Conservation (phyloP, 2,797 vertebrate species). For the Cetoscarus ocellatus region DNA sequence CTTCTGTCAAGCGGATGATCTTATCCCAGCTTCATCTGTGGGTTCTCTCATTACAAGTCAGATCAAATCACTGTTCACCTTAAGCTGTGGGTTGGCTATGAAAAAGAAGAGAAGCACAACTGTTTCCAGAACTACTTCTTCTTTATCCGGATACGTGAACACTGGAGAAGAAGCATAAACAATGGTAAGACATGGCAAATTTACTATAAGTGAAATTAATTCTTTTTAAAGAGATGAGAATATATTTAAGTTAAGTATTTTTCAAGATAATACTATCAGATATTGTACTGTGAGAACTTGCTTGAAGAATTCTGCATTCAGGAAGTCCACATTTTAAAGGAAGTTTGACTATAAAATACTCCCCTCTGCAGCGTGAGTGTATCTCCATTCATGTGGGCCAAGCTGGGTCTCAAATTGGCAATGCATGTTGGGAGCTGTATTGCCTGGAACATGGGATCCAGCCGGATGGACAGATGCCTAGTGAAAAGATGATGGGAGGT, state of each 20-base stretch:
- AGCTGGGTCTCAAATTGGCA: conserved; percentile 84
- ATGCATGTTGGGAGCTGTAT: conserved; percentile 85
- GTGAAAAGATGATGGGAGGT: conserved; percentile 79
- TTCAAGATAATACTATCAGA: not conserved
- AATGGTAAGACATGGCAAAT: conserved; percentile 65
- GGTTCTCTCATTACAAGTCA: conserved; percentile 73
- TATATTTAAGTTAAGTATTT: too few species aligned
- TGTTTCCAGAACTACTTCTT: conserved; percentile 50
- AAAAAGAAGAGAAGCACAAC: conserved; percentile 49
- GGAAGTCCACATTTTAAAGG: not conserved
- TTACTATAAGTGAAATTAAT: not conserved
- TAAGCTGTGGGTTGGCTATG: conserved; percentile 54
- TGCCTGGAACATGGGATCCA: conserved; percentile 86
- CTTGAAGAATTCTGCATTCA: too few species aligned
- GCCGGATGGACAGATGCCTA: conserved; percentile 83
- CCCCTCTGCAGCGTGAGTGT: conserved; percentile 76
- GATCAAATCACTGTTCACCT: conserved; percentile 68
- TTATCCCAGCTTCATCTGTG: conserved; percentile 65
- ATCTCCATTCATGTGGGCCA: conserved; percentile 85
- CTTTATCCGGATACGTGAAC: conserved; percentile 64
- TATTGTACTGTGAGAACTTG: not conserved
- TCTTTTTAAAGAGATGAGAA: not conserved
- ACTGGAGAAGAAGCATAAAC: conserved; percentile 55
- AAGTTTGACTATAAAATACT: not conserved
- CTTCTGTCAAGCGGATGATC: conserved; percentile 56